Evolutionary conservation across 2,113 vertebrate genomes (phyloP).

Genomic region (Danionella cerebrum): DNA sequence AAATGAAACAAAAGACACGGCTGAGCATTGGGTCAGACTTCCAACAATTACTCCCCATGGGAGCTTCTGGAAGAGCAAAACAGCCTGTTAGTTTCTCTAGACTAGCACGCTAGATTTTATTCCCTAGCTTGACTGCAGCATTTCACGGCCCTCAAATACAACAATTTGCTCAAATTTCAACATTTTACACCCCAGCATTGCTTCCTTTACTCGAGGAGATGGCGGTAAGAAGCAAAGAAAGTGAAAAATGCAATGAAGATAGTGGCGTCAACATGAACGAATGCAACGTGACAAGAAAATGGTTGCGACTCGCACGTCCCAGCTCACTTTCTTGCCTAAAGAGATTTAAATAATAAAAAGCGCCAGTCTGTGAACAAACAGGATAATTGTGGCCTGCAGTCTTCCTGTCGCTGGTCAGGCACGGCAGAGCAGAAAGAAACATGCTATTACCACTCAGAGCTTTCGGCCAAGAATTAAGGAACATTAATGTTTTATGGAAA

Average conservation of each 20-base stretch:
- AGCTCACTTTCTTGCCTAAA: slow-evolving; percentile 65
- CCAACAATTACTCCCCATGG: slow-evolving; percentile 8
- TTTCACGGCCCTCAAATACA: slow-evolving; percentile 26
- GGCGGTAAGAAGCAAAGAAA: slow-evolving; percentile 58
- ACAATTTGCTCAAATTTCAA: slow-evolving; percentile 48
- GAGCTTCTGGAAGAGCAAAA: slow-evolving; percentile 1
- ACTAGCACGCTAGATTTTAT: slow-evolving; percentile 14
- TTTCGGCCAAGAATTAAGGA: slow-evolving; percentile 64
- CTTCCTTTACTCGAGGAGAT: slow-evolving; percentile 34
- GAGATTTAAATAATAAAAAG: slow-evolving; percentile 81
- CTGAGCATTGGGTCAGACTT: slow-evolving; percentile 9
- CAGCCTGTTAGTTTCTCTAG: background rate
- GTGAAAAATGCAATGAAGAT: slow-evolving; percentile 59
- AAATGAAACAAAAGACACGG: background rate
- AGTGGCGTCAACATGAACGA: slow-evolving; percentile 60
- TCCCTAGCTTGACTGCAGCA: slow-evolving; percentile 9
- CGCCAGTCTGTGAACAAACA: slow-evolving; percentile 72
- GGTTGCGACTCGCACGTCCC: slow-evolving; percentile 59
- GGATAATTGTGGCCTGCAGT: slow-evolving; percentile 77
- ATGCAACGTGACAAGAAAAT: slow-evolving; percentile 64
- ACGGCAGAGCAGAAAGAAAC: slow-evolving; percentile 64
- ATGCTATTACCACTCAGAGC: slow-evolving; percentile 67
- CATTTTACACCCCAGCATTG: slow-evolving; percentile 45
- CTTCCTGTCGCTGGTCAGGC: slow-evolving; percentile 64
- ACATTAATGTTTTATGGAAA: slow-evolving; percentile 63